Evolutionary conservation across 2,888 invertebrate species (phyloP).

Genomic region (Catocala sponsa): DNA sequence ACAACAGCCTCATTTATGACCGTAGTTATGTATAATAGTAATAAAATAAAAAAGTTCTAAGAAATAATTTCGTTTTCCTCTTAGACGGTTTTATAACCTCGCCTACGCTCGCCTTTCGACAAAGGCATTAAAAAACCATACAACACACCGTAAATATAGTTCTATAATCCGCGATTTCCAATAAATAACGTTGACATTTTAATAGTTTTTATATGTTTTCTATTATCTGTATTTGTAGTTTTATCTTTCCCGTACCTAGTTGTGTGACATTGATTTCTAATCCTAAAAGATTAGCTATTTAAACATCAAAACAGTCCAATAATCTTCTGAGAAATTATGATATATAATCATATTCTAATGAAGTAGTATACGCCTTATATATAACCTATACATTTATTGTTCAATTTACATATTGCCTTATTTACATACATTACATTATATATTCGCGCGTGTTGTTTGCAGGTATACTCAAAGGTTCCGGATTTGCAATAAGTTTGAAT

Average conservation of each 20-base stretch:
- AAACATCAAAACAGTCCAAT: slow-evolving; percentile 22
- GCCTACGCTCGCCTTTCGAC: not conserved
- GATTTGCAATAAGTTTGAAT: no score
- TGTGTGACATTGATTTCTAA: slow-evolving; percentile 16
- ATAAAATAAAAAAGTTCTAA: slow-evolving; percentile 1
- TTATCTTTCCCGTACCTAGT: not conserved
- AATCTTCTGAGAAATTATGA: slow-evolving; percentile 37
- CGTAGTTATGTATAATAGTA: no score
- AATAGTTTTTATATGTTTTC: slow-evolving; percentile 5
- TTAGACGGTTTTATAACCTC: slow-evolving; percentile 3
- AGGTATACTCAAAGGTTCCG: no score
- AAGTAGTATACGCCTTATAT: slow-evolving; percentile 11
- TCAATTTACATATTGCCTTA: no score
- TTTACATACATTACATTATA: no score
- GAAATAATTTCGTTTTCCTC: not conserved
- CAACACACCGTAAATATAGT: not conserved
- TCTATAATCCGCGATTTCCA: slow-evolving; percentile 1
- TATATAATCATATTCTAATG: slow-evolving; percentile 33
- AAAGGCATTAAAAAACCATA: not conserved
- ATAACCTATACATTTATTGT: not conserved
- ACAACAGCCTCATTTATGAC: not conserved
- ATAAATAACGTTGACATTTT: slow-evolving; percentile 8
- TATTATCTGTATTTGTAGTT: slow-evolving; percentile 4
- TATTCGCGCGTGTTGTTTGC: no score
- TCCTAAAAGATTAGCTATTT: slow-evolving; percentile 27